A percentile compares a stretch with the other conserved stretches of the same genome.
Evolutionary conservation across 2,113 vertebrate genomes (phyloP).

Genomic region (Ophiodon elongatus): DNA sequence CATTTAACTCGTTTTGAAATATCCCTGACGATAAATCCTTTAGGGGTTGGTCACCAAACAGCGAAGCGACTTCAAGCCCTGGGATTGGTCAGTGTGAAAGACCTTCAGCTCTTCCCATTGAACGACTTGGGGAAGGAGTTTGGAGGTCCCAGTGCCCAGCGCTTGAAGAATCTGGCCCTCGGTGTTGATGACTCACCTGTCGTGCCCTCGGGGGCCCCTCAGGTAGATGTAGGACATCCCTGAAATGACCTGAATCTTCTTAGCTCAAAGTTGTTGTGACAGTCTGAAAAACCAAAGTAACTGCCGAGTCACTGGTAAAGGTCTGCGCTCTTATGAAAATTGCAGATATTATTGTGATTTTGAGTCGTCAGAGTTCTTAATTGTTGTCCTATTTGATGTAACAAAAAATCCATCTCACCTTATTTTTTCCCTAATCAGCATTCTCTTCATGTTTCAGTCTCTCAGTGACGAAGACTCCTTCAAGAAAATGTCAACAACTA

Average conservation of each 20-base stretch:
- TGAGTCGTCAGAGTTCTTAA: background rate
- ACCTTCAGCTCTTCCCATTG: conserved; percentile 85
- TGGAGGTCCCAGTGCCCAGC: conserved; percentile 83
- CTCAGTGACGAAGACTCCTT: conserved; percentile 95
- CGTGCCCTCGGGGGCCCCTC: conserved; percentile 87
- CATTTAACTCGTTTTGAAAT: too few species aligned
- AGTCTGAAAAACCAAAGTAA: background rate
- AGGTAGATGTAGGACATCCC: conserved; percentile 81
- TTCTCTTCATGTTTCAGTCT: conserved; percentile 82
- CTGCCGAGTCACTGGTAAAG: background rate
- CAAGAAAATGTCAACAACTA: conserved; percentile 88
- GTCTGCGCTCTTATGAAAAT: background rate
- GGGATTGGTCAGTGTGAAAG: conserved; percentile 83
- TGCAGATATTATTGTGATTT: background rate
- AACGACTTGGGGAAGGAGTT: conserved; percentile 85
- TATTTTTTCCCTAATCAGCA: background rate
- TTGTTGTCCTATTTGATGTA: background rate
- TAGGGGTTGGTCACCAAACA: conserved; percentile 91
- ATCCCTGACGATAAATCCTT: background rate
- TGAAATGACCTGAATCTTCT: background rate
- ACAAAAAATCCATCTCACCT: background rate
- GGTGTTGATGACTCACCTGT: conserved; percentile 89
- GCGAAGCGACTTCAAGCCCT: conserved; percentile 84
- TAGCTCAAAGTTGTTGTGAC: background rate
- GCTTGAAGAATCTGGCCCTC: conserved; percentile 86